These are phyloP conservation scores for Bubo bubo DNA, from an alignment of 2,113 vertebrate genomes.

Conservation along the genomic window DNA sequence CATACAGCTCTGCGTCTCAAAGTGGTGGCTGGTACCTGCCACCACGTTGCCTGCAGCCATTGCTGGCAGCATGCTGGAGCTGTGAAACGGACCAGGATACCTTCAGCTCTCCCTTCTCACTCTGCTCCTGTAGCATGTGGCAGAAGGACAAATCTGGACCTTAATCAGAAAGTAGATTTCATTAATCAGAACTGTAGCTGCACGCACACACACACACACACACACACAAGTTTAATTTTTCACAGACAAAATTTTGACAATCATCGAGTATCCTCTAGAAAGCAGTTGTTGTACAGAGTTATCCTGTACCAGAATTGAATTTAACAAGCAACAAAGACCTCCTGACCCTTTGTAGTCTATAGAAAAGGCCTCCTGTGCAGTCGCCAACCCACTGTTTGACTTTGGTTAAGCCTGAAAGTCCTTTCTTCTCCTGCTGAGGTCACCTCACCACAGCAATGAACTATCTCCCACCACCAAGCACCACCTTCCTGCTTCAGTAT, in stretches of 20 bases:
- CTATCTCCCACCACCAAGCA: background rate
- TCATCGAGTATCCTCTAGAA: background rate
- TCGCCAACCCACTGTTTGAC: rapidly evolving
- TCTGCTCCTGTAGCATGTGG: background rate
- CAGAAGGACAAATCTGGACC: background rate
- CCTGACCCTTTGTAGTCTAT: background rate
- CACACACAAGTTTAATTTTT: background rate
- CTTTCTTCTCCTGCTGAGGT: background rate
- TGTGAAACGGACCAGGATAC: background rate
- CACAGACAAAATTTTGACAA: background rate
- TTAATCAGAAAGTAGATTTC: background rate
- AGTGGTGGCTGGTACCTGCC: rapidly evolving
- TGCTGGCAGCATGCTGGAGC: background rate
- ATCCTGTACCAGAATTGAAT: background rate
- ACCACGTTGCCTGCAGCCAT: background rate
- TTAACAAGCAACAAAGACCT: background rate
- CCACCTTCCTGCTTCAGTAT: background rate
- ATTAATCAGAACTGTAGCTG: background rate
- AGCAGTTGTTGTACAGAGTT: background rate
- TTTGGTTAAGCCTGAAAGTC: background rate
- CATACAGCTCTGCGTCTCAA: background rate
- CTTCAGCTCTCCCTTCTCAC: background rate
- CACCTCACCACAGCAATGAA: background rate
- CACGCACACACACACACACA: background rate
- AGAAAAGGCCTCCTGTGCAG: background rate